A percentile compares a stretch with the other conserved stretches of the same genome.
phyloP scores from a whole-genome alignment of 2,113 vertebrate genomes.

The Pseudorasbora parva region DNA sequence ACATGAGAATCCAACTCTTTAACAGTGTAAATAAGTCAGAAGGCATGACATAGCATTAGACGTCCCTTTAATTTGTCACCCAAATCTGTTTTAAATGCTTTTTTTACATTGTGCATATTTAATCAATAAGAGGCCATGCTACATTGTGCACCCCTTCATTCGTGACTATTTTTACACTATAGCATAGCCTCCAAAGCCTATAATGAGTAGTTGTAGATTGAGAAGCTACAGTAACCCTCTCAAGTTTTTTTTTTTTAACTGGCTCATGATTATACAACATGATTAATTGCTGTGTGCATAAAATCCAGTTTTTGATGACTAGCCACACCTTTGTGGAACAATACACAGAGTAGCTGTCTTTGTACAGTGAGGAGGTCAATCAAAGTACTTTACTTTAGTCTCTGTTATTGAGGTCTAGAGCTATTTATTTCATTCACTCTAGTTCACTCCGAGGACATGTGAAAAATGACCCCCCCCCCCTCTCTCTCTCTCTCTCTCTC shows the following conservation, averaged over 20 bases:
- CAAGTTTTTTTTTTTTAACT: neutral
- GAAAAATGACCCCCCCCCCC: neutral
- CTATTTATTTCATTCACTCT: constrained; percentile 12
- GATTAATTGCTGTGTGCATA: neutral
- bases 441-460: constrained; percentile 5
- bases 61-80: neutral
- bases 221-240: neutral
- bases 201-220: neutral
- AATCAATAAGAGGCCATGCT: neutral
- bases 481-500: constrained; percentile 1
- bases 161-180: neutral
- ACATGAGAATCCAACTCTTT: too few relatives aligned
- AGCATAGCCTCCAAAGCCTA: neutral
- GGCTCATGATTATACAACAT: neutral
- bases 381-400: neutral
- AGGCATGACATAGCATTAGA: too few relatives aligned
- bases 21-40: too few relatives aligned
- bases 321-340: constrained; percentile 8
- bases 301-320: neutral
- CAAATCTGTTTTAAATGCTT: neutral
- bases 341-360: neutral
- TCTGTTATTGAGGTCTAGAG: neutral
- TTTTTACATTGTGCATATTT: neutral
- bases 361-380: neutral
- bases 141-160: neutral